These are phyloP conservation scores for Acromyrmex heyeri DNA, from an alignment of 1,140 invertebrate species.

Conservation along the genomic window DNA sequence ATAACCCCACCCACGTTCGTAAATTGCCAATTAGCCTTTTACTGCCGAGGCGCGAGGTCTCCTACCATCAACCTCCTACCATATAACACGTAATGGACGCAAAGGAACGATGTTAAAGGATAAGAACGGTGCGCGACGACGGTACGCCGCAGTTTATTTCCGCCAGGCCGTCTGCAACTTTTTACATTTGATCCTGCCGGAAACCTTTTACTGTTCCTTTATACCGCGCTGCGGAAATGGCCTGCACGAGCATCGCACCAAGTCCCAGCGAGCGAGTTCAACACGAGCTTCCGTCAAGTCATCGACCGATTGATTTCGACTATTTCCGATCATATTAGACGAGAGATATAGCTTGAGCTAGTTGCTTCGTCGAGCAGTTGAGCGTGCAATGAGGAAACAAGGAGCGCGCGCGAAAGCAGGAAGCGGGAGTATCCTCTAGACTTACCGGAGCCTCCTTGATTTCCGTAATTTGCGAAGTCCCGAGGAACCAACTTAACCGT, in stretches of 20 bases:
- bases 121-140: constrained; percentile 32
- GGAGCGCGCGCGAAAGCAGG: constrained; percentile 45
- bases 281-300: constrained; percentile 14
- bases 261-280: background rate
- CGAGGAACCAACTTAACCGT: constrained; percentile 54
- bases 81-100: constrained; percentile 49
- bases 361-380: constrained; percentile 22
- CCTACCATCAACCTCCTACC: background rate
- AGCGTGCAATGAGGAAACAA: constrained; percentile 40
- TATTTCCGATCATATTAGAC: constrained; percentile 56
- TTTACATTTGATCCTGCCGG: constrained; percentile 56
- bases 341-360: background rate
- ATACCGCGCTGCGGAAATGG: constrained; percentile 27
- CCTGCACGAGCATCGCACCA: background rate
- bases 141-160: constrained; percentile 45
- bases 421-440: constrained; percentile 52
- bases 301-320: constrained; percentile 55
- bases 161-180: constrained; percentile 38
- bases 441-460: constrained; percentile 51
- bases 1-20: constrained; percentile 69
- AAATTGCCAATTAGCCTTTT: constrained; percentile 80
- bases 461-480: constrained; percentile 64
- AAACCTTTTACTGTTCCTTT: constrained; percentile 54
- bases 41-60: constrained; percentile 51
- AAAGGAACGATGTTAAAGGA: constrained; percentile 50